Conservation (phyloP, 2,888 invertebrate genomes). For the Caenorhabditis zanzibari region DNA sequence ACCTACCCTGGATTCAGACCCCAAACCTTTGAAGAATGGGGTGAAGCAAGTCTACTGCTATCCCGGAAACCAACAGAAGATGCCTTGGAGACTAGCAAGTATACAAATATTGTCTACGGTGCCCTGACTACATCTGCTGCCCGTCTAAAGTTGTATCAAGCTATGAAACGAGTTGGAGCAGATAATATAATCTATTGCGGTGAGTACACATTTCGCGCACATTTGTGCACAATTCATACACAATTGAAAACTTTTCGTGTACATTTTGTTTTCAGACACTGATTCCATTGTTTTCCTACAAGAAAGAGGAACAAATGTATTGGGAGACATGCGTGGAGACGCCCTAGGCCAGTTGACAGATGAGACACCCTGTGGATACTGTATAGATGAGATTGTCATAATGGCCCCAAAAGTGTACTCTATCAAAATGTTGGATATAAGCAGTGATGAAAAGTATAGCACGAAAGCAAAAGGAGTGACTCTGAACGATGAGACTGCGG, state of each 20-base stretch:
- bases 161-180: background rate
- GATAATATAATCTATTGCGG: constrained; percentile 16
- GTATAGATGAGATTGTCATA: background rate
- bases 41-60: background rate
- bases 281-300: constrained; percentile 9
- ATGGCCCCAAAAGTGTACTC: constrained; percentile 23
- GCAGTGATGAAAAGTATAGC: background rate
- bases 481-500: background rate
- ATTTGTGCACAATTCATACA: background rate
- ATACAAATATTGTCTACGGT: constrained; percentile 20
- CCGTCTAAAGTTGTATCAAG: background rate
- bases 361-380: background rate
- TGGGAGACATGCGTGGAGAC: background rate
- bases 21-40: too few species aligned
- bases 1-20: background rate
- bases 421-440: background rate
- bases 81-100: background rate
- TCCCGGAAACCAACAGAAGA: background rate
- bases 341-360: background rate
- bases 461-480: constrained; percentile 5
- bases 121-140: constrained; percentile 17
- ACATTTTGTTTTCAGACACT: constrained; percentile 27
- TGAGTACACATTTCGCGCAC: too few species aligned
- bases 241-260: background rate
- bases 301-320: background rate